Conservation (phyloP, 2,888 invertebrate genomes). For the Rhagonycha fulva region DNA sequence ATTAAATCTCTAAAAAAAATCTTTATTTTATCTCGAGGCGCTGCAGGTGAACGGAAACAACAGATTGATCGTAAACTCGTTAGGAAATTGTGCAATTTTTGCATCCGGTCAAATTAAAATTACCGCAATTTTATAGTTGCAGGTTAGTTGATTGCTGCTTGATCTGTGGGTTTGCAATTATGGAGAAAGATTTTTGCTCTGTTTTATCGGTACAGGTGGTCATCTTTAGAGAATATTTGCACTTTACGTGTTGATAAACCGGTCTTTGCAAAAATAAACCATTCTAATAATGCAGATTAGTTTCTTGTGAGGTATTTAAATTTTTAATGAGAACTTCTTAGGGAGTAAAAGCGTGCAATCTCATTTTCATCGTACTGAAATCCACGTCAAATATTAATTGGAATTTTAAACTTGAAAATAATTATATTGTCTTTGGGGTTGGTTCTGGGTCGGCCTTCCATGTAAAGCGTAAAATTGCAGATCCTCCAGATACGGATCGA, state of each 20-base stretch:
- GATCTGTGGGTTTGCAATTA: background rate
- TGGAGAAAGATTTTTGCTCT: background rate
- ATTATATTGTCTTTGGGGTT: background rate
- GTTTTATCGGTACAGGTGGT: background rate
- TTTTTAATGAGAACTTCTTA: background rate
- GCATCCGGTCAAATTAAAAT: constrained; percentile 28
- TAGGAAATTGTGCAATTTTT: constrained; percentile 27
- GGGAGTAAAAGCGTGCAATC: background rate
- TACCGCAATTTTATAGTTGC: constrained; percentile 17
- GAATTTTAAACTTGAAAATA: background rate
- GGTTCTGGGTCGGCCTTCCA: background rate
- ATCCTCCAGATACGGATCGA: background rate
- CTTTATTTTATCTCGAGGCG: background rate
- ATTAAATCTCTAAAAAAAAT: background rate
- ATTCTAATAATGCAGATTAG: background rate
- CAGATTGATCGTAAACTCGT: constrained; percentile 30
- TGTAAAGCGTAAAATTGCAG: background rate
- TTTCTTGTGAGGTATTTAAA: background rate
- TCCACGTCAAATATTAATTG: background rate
- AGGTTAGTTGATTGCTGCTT: constrained; percentile 1
- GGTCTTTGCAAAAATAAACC: background rate
- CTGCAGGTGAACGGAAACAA: constrained; percentile 33
- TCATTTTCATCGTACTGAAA: background rate
- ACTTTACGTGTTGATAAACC: background rate
- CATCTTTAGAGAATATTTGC: background rate